These are phyloP conservation scores for Limosa lapponica DNA, from an alignment of 2,797 vertebrate species.

Conservation along the genomic window DNA sequence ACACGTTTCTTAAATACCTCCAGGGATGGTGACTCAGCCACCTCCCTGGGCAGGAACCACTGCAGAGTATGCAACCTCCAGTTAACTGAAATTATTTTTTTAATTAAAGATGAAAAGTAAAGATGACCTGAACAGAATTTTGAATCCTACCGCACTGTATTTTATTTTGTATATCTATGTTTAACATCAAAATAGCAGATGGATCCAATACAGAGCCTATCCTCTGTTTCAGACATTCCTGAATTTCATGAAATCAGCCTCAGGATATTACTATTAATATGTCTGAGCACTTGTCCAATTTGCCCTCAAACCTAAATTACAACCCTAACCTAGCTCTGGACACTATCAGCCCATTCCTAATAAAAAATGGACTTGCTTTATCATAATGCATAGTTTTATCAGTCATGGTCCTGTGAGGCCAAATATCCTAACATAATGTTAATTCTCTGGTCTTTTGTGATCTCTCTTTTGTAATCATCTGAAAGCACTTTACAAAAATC, in stretches of 20 bases:
- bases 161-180: not conserved
- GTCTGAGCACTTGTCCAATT: constrained; percentile 17
- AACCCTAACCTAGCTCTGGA: not conserved
- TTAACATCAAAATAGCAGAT: constrained; percentile 44
- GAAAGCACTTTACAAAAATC: not conserved
- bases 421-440: not conserved
- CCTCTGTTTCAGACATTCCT: constrained; percentile 13
- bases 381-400: not conserved
- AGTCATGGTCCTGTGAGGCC: not conserved
- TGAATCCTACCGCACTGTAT: not conserved
- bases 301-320: not conserved
- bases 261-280: constrained; percentile 26
- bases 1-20: too few species aligned
- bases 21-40: too few species aligned
- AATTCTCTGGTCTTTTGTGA: not conserved
- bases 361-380: not conserved
- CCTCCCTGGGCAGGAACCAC: too few species aligned
- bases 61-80: not conserved
- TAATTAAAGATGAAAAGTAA: not conserved
- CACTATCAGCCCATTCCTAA: not conserved
- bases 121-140: not conserved
- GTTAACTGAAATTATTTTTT: not conserved
- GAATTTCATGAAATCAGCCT: constrained; percentile 9
- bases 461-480: not conserved
- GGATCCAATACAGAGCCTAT: constrained; percentile 8